Evolutionary conservation across 2,113 vertebrate species (phyloP).

Genomic region (Aptenodytes forsteri): DNA sequence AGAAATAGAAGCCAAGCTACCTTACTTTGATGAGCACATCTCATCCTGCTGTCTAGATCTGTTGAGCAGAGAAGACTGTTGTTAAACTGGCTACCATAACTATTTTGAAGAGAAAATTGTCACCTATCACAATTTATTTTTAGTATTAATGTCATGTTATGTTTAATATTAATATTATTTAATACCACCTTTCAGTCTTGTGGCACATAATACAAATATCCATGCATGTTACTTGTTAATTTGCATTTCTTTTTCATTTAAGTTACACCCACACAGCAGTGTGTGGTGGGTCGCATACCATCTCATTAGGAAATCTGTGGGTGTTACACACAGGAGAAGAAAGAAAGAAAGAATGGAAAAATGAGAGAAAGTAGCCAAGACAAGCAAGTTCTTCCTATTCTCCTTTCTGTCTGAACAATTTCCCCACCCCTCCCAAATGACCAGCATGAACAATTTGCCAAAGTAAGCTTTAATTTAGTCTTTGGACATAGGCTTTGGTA

Average conservation of each 20-base stretch:
- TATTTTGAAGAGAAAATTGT: background rate
- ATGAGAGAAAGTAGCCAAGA: constrained; percentile 72
- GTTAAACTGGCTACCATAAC: background rate
- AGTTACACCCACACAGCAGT: constrained; percentile 40
- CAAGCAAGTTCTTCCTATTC: constrained; percentile 80
- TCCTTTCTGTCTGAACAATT: constrained; percentile 69
- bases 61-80: background rate
- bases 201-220: constrained; percentile 3
- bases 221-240: background rate
- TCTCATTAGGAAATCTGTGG: constrained; percentile 73
- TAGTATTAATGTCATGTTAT: background rate
- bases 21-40: background rate
- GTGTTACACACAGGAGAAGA: constrained; percentile 68
- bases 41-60: background rate
- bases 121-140: background rate
- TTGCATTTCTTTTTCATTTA: constrained; percentile 30
- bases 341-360: constrained; percentile 67
- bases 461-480: constrained; percentile 72
- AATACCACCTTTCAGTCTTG: background rate
- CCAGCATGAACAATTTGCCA: constrained; percentile 60
- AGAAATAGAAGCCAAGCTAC: background rate
- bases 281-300: constrained; percentile 64
- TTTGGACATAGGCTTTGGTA: constrained; percentile 38
- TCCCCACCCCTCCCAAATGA: constrained; percentile 64
- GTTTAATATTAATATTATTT: background rate